Conservation (phyloP, 2,888 invertebrate species). For the Athalia circularis region DNA sequence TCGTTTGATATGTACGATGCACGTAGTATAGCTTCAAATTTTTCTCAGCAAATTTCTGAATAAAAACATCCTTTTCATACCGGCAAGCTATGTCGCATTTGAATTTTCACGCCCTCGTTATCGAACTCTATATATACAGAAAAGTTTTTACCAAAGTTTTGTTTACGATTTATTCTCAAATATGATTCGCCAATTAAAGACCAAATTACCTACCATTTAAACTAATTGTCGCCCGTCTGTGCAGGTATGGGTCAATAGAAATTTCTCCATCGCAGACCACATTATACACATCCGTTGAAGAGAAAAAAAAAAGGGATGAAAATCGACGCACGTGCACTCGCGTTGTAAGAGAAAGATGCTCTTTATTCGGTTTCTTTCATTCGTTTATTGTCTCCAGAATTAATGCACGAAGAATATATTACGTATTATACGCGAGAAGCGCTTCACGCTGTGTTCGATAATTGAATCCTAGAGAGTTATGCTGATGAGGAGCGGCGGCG, state of each 20-base stretch:
- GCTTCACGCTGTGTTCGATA: slow-evolving; percentile 44
- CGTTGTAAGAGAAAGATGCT: not conserved
- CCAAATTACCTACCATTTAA: not conserved
- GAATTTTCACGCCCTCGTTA: too few relatives aligned
- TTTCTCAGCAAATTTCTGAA: not conserved
- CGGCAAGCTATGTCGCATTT: too few relatives aligned
- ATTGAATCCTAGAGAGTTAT: slow-evolving; percentile 48
- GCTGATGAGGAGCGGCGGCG: slow-evolving; percentile 41
- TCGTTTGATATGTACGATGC: too few relatives aligned
- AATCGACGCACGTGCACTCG: too few relatives aligned
- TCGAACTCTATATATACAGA: too few relatives aligned
- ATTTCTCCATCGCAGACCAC: not conserved
- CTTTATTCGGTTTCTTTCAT: slow-evolving; percentile 18
- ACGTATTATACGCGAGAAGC: slow-evolving; percentile 35
- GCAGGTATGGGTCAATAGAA: slow-evolving; percentile 30
- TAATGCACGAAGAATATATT: not conserved
- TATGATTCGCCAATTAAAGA: too few relatives aligned
- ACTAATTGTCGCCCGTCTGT: slow-evolving; percentile 28
- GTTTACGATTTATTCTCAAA: too few relatives aligned
- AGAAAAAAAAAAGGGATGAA: too few relatives aligned
- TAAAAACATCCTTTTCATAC: not conserved
- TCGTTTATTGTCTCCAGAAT: slow-evolving; percentile 35
- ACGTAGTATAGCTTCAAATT: too few relatives aligned
- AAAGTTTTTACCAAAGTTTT: too few relatives aligned
- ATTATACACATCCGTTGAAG: not conserved